Base-by-base conservation (phyloP, 1,140 invertebrate genomes). In the Drosophila truncata region DNA sequence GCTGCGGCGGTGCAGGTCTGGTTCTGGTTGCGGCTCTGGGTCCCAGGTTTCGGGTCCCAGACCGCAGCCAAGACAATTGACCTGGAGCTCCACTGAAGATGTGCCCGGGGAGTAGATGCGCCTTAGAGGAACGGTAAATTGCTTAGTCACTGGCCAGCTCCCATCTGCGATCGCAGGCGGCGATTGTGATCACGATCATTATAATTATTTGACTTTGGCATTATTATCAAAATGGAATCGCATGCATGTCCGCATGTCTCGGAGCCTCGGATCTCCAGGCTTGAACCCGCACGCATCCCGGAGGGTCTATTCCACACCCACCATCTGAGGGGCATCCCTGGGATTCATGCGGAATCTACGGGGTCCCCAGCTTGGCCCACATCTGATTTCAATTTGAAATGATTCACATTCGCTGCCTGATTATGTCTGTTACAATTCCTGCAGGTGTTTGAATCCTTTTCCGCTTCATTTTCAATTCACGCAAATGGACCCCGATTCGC, bases 201-300 rank as follows among this genome's bases (percentile, higher is more conserved):
- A 88, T 88, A 88, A 88, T 88, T 88, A 90, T 88, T 84, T 84
- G 74, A 64, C 83, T 88, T 77, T 86, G 80, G 70, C 81, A 88
- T 90, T 90, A 88, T 88, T 88, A 90, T 88, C 85, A 88, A 88
- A 88, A 88, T 88, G 85, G 71, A 88, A 88, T 88, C 85, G 85
- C 84, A 78, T 81, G 81, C 82, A 76, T 76, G 71, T 71, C 63
- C 78, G 52, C 55, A n/a, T n/a, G 66, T 70, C 41, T 66, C 35
- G 10, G 27, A 55, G 59, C 54, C 47, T 42, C 42, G 69, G 41
- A 37, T 59, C 37, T 33, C 9, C 14, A 11, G 9, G 9, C 42
- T 50, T 76, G 63, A 78, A 75, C 52, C 42, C 50, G 61, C 65
- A 57, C 42, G 66, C 84, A 78, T 33, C 31, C 62, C 27, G 6